phyloP scores from a whole-genome alignment of 2,797 vertebrate genomes.

The Hapalemur alaotrensis region DNA sequence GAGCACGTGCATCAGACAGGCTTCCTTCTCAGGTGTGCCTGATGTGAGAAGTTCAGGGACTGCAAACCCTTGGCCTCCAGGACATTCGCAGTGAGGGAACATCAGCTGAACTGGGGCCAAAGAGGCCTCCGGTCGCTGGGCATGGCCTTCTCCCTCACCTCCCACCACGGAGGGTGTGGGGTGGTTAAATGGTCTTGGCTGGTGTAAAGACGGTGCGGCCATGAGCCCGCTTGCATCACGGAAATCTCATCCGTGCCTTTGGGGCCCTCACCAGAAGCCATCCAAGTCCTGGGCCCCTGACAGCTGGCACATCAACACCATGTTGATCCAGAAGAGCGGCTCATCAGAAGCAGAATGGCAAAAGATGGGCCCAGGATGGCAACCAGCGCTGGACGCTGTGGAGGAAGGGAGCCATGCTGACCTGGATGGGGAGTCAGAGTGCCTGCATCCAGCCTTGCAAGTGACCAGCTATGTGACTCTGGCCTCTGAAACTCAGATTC shows the following conservation, averaged over 20 bases:
- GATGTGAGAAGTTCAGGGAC: not conserved
- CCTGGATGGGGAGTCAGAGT: not conserved
- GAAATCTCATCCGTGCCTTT: not conserved
- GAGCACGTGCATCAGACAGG: not conserved
- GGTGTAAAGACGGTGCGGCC: not conserved
- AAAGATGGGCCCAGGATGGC: not conserved
- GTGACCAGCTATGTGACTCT: not conserved
- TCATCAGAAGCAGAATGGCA: not conserved
- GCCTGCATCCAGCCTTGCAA: not conserved
- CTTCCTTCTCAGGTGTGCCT: not conserved
- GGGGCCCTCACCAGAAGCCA: not conserved
- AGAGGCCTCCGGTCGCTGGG: not conserved
- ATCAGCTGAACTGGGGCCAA: not conserved
- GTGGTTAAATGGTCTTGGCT: not conserved
- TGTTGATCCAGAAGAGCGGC: not conserved
- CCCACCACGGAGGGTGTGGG: not conserved
- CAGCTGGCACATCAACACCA: not conserved
- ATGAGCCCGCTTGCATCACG: not conserved
- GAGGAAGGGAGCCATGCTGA: not conserved
- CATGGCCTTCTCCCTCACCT: not conserved
- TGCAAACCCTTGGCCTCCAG: not conserved
- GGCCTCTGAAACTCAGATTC: not conserved
- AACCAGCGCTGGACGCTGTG: accelerated
- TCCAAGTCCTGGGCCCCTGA: not conserved
- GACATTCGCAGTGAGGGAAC: not conserved